Conservation (phyloP, 2,888 invertebrate genomes). For the Drosophila stalkeri region DNA sequence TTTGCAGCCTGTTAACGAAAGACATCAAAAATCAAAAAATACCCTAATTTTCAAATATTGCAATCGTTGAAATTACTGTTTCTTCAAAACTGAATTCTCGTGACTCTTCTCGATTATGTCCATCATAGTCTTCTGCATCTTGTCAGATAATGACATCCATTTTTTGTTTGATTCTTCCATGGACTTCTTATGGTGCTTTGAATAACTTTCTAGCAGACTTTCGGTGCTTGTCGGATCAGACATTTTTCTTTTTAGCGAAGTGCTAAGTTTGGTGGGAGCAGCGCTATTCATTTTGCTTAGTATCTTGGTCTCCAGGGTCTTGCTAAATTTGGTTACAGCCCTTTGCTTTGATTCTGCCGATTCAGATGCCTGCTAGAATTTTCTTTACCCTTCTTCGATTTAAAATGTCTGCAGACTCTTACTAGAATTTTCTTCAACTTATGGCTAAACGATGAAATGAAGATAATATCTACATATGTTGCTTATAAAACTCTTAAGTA, state of each 20-base stretch:
- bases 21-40: background rate
- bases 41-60: background rate
- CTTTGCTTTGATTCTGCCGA: too few species aligned
- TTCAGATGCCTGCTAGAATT: too few species aligned
- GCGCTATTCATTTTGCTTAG: background rate
- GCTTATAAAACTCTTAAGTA: too few species aligned
- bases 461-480: background rate
- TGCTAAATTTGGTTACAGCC: background rate
- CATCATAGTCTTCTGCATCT: too few species aligned
- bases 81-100: slow-evolving; percentile 14
- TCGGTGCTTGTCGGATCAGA: background rate
- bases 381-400: too few species aligned
- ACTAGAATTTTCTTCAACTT: background rate
- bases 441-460: background rate
- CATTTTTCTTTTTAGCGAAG: too few species aligned
- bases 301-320: too few species aligned
- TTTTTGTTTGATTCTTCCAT: too few species aligned
- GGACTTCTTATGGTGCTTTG: slow-evolving; percentile 5
- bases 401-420: background rate
- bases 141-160: too few species aligned
- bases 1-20: slow-evolving; percentile 4
- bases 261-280: background rate
- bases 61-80: slow-evolving; percentile 16
- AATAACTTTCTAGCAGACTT: slow-evolving; percentile 15
- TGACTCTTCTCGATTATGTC: too few species aligned